Evolutionary conservation across 2,888 invertebrate genomes (phyloP).

Genomic region (Ferdinandea cuprea): DNA sequence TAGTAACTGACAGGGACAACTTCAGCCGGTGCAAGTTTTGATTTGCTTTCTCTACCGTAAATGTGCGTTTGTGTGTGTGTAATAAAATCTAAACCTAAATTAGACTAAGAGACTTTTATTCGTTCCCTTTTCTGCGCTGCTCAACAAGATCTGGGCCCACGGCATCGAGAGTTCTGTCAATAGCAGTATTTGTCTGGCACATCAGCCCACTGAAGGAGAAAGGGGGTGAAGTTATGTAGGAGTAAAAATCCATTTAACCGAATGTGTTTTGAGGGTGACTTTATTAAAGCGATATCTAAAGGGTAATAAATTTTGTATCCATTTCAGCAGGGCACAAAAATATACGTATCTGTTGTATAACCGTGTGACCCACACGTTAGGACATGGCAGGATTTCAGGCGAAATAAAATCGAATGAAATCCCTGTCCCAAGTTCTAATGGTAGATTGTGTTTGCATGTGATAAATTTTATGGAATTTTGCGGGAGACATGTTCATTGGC

Average conservation of each 20-base stretch:
- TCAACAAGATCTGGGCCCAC: not conserved
- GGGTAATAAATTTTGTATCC: constrained; percentile 64
- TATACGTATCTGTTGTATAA: not conserved
- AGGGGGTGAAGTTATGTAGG: not conserved
- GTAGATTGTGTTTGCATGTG: constrained; percentile 62
- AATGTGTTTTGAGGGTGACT: constrained; percentile 52
- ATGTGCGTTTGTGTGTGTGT: not conserved
- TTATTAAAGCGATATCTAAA: constrained; percentile 65
- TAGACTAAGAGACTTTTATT: constrained; percentile 28
- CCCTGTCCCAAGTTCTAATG: constrained; percentile 35
- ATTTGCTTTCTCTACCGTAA: constrained; percentile 19
- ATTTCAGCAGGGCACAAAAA: constrained; percentile 13
- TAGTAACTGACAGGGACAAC: not conserved
- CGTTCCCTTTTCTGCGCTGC: too few relatives aligned
- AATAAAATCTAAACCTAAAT: constrained; percentile 42
- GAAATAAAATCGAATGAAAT: constrained; percentile 47
- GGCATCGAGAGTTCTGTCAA: not conserved
- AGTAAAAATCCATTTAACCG: constrained; percentile 33
- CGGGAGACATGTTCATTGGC: constrained; percentile 58
- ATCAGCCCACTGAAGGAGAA: not conserved
- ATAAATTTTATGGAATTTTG: constrained; percentile 65
- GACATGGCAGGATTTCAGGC: constrained; percentile 15
- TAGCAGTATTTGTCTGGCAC: constrained; percentile 16
- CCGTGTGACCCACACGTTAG: constrained; percentile 24
- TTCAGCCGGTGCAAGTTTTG: constrained; percentile 16